phyloP scores from a whole-genome alignment of 2,797 vertebrate species.

The Aulostomus chinensis region DNA sequence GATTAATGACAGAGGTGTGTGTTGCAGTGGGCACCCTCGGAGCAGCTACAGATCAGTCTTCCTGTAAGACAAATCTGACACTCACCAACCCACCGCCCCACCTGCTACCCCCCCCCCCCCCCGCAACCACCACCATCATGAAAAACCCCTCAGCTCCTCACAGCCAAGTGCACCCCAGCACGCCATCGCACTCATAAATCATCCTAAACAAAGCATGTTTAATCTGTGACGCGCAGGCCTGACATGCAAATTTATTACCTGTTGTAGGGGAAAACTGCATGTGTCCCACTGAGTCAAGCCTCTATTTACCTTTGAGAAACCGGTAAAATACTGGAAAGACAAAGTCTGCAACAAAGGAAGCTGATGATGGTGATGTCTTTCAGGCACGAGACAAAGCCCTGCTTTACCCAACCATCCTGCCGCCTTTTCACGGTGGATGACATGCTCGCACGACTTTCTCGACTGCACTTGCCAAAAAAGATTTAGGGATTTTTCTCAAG shows the following conservation, averaged over 20 bases:
- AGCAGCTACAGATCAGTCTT: conserved; percentile 86
- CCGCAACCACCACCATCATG: conserved; percentile 75
- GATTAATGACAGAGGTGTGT: conserved; percentile 87
- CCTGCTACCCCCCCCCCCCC: conserved; percentile 72
- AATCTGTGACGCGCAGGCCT: conserved; percentile 80
- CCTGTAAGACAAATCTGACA: conserved; percentile 84
- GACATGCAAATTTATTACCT: conserved; percentile 81
- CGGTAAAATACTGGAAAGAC: conserved; percentile 65
- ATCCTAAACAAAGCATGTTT: conserved; percentile 85
- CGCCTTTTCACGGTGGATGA: conserved; percentile 76
- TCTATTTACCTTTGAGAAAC: conserved; percentile 80
- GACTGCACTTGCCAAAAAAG: conserved; percentile 73
- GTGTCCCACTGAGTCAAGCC: conserved; percentile 73
- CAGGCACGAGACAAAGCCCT: conserved; percentile 72
- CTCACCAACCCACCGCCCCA: conserved; percentile 70
- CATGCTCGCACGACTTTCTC: conserved; percentile 69
- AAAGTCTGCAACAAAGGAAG: conserved; percentile 72
- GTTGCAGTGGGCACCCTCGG: conserved; percentile 82
- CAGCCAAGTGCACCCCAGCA: conserved; percentile 77
- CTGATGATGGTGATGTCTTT: conserved; percentile 69
- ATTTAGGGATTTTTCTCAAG: conserved; percentile 78
- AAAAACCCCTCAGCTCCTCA: conserved; percentile 72
- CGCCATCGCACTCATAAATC: conserved; percentile 85
- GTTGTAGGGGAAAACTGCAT: conserved; percentile 73
- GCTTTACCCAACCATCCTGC: conserved; percentile 63